Evolutionary conservation across 2,888 invertebrate species (phyloP).

Genomic region (Nasonia oneida): DNA sequence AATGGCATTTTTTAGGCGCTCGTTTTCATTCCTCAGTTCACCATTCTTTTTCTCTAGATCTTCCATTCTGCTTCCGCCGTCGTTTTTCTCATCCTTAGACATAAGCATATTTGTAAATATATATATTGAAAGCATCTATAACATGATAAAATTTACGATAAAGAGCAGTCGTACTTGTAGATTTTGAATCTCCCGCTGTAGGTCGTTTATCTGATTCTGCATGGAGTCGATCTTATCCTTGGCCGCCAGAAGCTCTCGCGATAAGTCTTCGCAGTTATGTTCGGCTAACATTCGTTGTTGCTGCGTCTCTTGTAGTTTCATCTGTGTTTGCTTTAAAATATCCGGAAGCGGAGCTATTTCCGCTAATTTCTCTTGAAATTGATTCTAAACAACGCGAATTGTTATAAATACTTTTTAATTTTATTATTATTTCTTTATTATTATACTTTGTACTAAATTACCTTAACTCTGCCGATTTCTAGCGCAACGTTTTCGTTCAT

Average conservation of each 20-base stretch:
- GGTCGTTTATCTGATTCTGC: conserved; percentile 73
- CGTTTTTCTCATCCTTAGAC: conserved; percentile 67
- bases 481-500: conserved; percentile 87
- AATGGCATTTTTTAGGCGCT: conserved; percentile 80
- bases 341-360: conserved; percentile 86
- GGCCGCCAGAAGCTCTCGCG: conserved; percentile 83
- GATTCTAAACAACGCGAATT: conserved; percentile 74
- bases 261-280: conserved; percentile 84
- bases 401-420: background rate
- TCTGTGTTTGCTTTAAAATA: conserved; percentile 85
- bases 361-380: conserved; percentile 87
- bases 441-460: conserved; percentile 57
- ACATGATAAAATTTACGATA: too few relatives aligned
- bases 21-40: conserved; percentile 81
- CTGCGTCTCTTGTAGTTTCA: conserved; percentile 85
- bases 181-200: conserved; percentile 70
- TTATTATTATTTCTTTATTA: background rate
- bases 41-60: conserved; percentile 79
- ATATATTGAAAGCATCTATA: conserved; percentile 3
- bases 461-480: conserved; percentile 86
- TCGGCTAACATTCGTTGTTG: conserved; percentile 85
- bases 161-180: conserved; percentile 65
- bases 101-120: background rate
- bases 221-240: conserved; percentile 82
- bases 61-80: conserved; percentile 67